Evolutionary conservation across 2,888 invertebrate species (phyloP).

Genomic region (Bhutanitis thaidina): DNA sequence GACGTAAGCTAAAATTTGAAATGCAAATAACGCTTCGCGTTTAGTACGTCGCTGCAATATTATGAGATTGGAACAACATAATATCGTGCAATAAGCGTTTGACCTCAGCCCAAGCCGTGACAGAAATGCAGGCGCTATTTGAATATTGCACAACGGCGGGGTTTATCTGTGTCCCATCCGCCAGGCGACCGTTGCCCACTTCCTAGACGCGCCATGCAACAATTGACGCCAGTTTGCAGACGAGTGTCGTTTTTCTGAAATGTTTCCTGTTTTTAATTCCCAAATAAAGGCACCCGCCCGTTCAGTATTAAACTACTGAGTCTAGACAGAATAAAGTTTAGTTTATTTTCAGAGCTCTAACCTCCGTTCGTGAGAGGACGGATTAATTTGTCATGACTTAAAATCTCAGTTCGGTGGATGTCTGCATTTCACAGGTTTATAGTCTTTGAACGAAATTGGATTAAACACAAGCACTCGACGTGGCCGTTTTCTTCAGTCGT

Average conservation of each 20-base stretch:
- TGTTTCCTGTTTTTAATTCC: background rate
- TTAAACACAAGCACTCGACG: background rate
- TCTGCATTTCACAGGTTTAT: no score
- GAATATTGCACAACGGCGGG: slow-evolving; percentile 12
- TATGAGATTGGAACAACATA: background rate
- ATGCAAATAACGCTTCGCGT: no score
- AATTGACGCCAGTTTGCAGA: background rate
- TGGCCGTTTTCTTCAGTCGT: background rate
- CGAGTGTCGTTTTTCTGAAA: background rate
- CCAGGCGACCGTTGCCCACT: slow-evolving; percentile 1
- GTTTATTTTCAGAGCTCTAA: no score
- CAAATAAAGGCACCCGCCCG: background rate
- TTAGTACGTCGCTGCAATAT: background rate
- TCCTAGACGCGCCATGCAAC: slow-evolving; percentile 1
- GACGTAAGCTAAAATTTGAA: no score
- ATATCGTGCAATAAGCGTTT: background rate
- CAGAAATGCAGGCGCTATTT: slow-evolving; percentile 9
- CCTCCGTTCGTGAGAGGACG: no score
- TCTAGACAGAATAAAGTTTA: no score
- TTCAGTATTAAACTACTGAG: background rate
- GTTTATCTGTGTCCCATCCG: slow-evolving; percentile 1
- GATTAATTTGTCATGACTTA: no score
- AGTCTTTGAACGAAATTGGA: no score
- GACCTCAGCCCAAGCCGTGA: slow-evolving; percentile 5
- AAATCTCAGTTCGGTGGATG: no score